Evolutionary conservation across 2,113 vertebrate genomes (phyloP).

Genomic region (Oceanites oceanicus): DNA sequence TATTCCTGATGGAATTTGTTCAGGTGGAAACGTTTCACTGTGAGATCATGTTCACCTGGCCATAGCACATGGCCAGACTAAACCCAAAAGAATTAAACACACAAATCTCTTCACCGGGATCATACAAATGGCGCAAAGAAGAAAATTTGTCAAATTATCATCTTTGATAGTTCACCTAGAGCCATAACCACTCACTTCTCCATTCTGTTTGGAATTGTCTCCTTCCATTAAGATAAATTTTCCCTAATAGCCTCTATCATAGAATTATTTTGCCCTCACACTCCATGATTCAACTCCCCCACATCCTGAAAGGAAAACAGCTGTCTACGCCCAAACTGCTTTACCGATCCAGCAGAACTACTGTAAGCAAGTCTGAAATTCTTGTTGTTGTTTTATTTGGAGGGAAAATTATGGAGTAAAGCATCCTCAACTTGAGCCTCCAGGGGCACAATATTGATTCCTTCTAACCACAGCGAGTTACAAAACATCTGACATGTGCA

Average conservation of each 20-base stretch:
- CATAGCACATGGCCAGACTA: neutral
- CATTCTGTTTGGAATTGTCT: conserved; percentile 9
- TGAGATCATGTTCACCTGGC: neutral
- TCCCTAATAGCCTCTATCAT: conserved; percentile 1
- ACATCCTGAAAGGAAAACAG: conserved; percentile 56
- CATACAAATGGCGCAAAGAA: neutral
- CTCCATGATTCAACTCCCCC: conserved; percentile 38
- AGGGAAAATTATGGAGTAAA: conserved; percentile 2
- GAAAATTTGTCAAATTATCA: neutral
- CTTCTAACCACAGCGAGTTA: neutral
- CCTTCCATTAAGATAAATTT: conserved; percentile 37
- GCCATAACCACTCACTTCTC: neutral
- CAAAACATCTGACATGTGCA: conserved; percentile 48
- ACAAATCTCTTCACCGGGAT: neutral
- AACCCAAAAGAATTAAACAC: neutral
- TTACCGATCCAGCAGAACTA: conserved; percentile 29
- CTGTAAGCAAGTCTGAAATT: neutral
- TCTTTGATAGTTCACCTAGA: conserved; percentile 16
- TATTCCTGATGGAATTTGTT: neutral
- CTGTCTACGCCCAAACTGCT: neutral
- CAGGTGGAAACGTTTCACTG: neutral
- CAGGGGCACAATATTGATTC: conserved; percentile 23
- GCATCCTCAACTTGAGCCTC: conserved; percentile 8
- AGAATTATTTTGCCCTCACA: conserved; percentile 43
- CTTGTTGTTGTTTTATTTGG: conserved; percentile 49